phyloP scores from a whole-genome alignment of 2,113 vertebrate species.

The Syrmaticus mikado region DNA sequence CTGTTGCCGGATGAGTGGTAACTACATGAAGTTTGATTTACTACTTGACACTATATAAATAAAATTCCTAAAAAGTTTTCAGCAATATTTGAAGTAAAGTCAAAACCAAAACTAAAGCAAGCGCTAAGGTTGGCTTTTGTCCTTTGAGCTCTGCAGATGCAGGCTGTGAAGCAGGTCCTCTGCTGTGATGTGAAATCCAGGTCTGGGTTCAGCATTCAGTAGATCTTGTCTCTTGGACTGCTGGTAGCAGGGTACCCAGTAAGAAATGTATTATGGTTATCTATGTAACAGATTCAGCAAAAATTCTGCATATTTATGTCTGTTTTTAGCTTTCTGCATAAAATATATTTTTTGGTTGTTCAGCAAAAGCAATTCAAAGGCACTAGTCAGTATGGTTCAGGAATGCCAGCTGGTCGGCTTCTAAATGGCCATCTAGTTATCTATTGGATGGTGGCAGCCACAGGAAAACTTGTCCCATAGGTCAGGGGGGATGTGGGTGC shows the following conservation, averaged over 20 bases:
- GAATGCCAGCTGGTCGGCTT: neutral
- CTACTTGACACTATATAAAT: neutral
- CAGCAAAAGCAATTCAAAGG: neutral
- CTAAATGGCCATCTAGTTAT: neutral
- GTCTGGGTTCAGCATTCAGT: neutral
- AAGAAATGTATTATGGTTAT: neutral
- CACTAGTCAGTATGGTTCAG: neutral
- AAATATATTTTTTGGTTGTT: neutral
- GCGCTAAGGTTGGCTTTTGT: fast-evolving
- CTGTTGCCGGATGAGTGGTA: conserved; percentile 51
- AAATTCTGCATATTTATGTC: neutral
- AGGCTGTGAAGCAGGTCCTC: neutral
- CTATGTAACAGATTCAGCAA: neutral
- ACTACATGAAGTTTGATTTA: neutral
- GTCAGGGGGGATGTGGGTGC: neutral
- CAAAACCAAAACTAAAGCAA: neutral
- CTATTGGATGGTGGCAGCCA: neutral
- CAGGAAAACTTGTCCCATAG: neutral
- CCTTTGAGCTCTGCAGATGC: neutral
- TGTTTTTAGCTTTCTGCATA: neutral
- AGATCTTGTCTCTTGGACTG: neutral
- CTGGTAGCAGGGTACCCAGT: neutral
- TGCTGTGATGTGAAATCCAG: neutral
- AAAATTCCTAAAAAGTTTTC: neutral
- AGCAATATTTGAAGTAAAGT: neutral